phyloP scores from a whole-genome alignment of 37 sponge, comb jelly and placozoan genomes.

The Halisarca cf. caerulea region DNA sequence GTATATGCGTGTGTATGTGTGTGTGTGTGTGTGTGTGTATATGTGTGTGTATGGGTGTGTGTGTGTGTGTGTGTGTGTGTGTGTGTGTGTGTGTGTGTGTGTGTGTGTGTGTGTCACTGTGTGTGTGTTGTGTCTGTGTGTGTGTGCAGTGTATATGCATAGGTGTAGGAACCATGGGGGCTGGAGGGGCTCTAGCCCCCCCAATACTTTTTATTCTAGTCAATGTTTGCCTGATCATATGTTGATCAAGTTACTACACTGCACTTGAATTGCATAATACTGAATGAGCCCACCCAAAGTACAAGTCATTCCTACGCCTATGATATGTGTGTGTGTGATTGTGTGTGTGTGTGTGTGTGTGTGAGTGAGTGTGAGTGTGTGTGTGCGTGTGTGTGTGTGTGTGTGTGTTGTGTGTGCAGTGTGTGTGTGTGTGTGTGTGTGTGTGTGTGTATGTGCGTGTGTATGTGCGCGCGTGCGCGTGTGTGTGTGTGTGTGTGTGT shows the following conservation, averaged over 20 bases:
- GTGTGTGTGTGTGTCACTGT: background rate
- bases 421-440: slow-evolving; percentile 24
- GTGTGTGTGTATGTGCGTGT: slow-evolving; percentile 2
- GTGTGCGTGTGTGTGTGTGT: slow-evolving; percentile 15
- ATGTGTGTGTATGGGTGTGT: slow-evolving; percentile 11
- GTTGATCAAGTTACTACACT: too few species aligned
- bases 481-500: slow-evolving; percentile 20
- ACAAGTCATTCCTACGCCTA: too few species aligned
- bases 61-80: slow-evolving; percentile 31
- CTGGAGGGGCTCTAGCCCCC: too few species aligned
- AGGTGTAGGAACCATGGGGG: too few species aligned
- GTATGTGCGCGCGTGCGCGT: too few species aligned
- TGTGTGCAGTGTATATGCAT: background rate
- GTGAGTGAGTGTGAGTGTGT: slow-evolving; percentile 11
- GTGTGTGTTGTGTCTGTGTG: background rate
- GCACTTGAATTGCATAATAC: too few species aligned
- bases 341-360: slow-evolving; percentile 12
- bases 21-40: background rate
- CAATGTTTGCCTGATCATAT: too few species aligned
- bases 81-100: slow-evolving; percentile 28
- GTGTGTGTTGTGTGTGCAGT: slow-evolving; percentile 4
- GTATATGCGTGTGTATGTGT: slow-evolving; percentile 19
- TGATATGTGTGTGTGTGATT: slow-evolving; percentile 5
- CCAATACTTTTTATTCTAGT: too few species aligned
- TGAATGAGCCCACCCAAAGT: too few species aligned